phyloP scores from a whole-genome alignment of 2,888 invertebrate genomes.

The Hydraecia micacea region DNA sequence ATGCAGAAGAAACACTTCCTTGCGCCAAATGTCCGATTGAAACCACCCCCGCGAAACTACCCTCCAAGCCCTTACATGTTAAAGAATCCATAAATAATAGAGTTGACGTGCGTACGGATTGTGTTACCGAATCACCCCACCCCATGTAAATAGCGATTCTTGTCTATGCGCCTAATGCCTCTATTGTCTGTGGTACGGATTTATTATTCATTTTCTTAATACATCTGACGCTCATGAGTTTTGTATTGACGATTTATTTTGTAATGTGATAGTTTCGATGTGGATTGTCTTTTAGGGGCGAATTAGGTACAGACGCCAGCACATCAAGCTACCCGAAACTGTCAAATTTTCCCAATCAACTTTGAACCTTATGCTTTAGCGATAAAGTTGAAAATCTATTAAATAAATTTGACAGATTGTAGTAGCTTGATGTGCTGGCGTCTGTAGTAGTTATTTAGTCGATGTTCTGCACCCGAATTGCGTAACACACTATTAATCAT shows the following conservation, averaged over 20 bases:
- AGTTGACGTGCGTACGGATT: conserved; percentile 88
- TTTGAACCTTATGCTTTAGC: too few species aligned
- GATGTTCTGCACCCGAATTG: background rate
- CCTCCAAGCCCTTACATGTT: conserved; percentile 88
- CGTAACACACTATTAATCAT: too few species aligned
- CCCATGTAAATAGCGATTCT: conserved; percentile 78
- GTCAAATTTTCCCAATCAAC: too few species aligned
- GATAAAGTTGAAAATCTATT: too few species aligned
- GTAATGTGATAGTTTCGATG: conserved; percentile 61
- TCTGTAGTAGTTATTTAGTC: too few species aligned
- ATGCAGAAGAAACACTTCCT: conserved; percentile 88
- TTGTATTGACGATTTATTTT: conserved; percentile 74
- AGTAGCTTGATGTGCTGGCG: too few species aligned
- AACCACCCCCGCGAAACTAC: conserved; percentile 72
- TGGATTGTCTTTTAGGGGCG: conserved; percentile 43
- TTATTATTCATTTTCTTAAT: conserved; percentile 89
- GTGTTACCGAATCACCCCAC: conserved; percentile 82
- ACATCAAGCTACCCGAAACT: too few species aligned
- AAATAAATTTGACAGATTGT: too few species aligned
- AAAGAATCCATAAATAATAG: conserved; percentile 91
- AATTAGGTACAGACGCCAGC: conserved; percentile 9
- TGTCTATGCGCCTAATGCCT: conserved; percentile 88
- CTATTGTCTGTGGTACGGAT: conserved; percentile 88
- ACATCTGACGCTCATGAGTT: conserved; percentile 85
- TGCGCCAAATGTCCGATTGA: conserved; percentile 87